These are phyloP conservation scores for Cistogaster globosa DNA, from an alignment of 2,888 invertebrate genomes.

Conservation along the genomic window DNA sequence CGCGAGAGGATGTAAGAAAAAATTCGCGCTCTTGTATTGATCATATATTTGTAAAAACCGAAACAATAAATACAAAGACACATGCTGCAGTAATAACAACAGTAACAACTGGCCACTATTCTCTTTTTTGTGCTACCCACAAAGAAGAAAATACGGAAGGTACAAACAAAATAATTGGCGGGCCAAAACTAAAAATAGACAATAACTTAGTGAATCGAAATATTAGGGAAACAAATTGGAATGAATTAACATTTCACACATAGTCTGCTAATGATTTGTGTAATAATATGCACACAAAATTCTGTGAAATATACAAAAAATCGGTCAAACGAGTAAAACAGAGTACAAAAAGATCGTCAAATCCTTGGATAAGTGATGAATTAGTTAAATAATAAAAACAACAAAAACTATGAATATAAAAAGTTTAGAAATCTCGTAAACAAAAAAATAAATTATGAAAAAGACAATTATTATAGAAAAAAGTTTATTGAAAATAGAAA, in stretches of 20 bases:
- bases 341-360: not conserved
- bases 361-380: conserved; percentile 2
- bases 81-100: not conserved
- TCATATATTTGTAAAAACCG: not conserved
- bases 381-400: not conserved
- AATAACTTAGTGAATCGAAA: not conserved
- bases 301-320: conserved; percentile 2
- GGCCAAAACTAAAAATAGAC: no score
- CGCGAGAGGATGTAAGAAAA: not conserved
- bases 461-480: conserved; percentile 15
- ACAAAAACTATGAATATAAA: no score
- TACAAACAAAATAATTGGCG: not conserved
- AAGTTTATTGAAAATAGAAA: conserved; percentile 13
- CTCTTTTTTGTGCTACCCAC: not conserved
- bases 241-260: not conserved
- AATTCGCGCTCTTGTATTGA: conserved; percentile 11
- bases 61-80: not conserved
- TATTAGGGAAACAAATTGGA: conserved; percentile 3
- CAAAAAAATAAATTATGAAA: not conserved
- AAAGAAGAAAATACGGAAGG: not conserved
- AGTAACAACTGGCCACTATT: not conserved
- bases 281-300: not conserved
- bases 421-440: no score
- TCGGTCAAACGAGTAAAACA: not conserved
- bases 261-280: not conserved